Evolutionary conservation across 2,113 vertebrate species (phyloP).

Genomic region (Hyperopisus bebe): DNA sequence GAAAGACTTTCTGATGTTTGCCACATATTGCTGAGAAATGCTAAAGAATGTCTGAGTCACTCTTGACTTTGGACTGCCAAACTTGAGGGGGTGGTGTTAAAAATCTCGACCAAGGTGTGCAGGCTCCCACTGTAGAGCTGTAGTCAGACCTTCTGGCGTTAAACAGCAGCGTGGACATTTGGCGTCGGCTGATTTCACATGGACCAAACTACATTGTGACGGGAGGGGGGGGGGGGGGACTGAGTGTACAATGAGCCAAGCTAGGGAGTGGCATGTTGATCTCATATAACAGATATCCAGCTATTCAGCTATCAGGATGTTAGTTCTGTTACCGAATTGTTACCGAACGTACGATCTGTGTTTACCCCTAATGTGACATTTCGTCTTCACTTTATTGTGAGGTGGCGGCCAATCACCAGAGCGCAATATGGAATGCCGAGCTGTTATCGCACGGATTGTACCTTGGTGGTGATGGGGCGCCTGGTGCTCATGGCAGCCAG

Average conservation of each 20-base stretch:
- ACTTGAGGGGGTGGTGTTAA: slow-evolving; percentile 56
- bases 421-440: background rate
- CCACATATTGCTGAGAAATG: slow-evolving; percentile 34
- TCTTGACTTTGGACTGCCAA: slow-evolving; percentile 63
- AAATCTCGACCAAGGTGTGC: slow-evolving; percentile 44
- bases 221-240: background rate
- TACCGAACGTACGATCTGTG: background rate
- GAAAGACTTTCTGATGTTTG: slow-evolving; percentile 40
- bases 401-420: background rate
- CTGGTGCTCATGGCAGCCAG: background rate
- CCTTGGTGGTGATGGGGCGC: background rate
- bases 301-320: background rate
- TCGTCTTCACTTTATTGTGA: background rate
- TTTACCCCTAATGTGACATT: background rate
- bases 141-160: background rate
- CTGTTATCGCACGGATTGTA: background rate
- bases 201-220: background rate
- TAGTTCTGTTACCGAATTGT: background rate
- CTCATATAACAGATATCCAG: background rate
- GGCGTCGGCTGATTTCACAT: background rate
- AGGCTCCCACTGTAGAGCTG: slow-evolving; percentile 15
- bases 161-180: background rate
- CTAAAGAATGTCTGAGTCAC: slow-evolving; percentile 69
- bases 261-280: background rate
- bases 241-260: background rate